These are phyloP conservation scores for Dasypolia templi DNA, from an alignment of 2,888 invertebrate species.

Conservation along the genomic window DNA sequence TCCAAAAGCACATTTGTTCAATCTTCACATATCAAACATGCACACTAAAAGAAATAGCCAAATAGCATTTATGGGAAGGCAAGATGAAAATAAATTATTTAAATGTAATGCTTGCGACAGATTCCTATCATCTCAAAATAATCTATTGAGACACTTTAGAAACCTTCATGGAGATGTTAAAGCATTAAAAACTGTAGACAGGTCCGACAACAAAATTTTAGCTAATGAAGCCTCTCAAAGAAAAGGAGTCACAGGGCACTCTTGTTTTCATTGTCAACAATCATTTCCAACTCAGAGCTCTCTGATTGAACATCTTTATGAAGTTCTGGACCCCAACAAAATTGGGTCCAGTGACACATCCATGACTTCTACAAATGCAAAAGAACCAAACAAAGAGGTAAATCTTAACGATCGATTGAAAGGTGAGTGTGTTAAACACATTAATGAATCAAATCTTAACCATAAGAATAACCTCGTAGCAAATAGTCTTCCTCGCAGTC, in stretches of 20 bases:
- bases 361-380: neutral
- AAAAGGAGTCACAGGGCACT: constrained; percentile 39
- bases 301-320: constrained; percentile 82
- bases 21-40: constrained; percentile 20
- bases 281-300: constrained; percentile 73
- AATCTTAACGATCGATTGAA: neutral
- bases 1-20: constrained; percentile 62
- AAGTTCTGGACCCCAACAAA: constrained; percentile 72
- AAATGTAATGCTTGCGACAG: constrained; percentile 70
- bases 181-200: constrained; percentile 2
- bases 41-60: constrained; percentile 22
- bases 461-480: constrained; percentile 1
- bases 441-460: constrained; percentile 9
- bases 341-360: constrained; percentile 14
- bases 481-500: neutral
- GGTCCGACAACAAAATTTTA: constrained; percentile 17
- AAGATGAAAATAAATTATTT: constrained; percentile 35
- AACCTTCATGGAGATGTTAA: constrained; percentile 59
- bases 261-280: constrained; percentile 80
- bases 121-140: constrained; percentile 52
- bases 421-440: neutral
- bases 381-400: neutral
- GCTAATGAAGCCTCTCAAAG: constrained; percentile 25
- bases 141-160: constrained; percentile 69
- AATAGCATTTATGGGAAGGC: constrained; percentile 13